Percentiles rank a stretch among this genome's conserved stretches.
Evolutionary conservation across 2,797 vertebrate species (phyloP).

Genomic region (Synaphobranchus kaupii): DNA sequence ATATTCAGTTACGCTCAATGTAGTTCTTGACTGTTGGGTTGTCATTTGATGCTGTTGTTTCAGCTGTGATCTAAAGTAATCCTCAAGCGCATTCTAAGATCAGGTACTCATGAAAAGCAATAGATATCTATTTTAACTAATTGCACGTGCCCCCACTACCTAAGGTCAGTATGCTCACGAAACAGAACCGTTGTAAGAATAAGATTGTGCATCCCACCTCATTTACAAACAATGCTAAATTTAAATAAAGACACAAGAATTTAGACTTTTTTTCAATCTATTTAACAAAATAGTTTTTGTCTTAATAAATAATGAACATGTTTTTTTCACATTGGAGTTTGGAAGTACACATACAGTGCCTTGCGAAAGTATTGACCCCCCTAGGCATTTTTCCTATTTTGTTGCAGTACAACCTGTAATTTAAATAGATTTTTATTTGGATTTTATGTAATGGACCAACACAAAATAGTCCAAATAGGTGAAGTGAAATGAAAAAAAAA

Average conservation of each 20-base stretch:
- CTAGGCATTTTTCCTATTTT: no score
- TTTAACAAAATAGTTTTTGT: constrained; percentile 14
- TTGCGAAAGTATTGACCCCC: no score
- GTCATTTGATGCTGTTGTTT: background rate
- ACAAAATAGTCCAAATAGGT: no score
- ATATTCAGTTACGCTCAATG: background rate
- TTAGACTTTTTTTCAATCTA: background rate
- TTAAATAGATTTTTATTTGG: no score
- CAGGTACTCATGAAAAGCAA: background rate
- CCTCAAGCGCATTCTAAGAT: background rate
- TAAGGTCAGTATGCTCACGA: background rate
- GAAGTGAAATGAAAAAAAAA: no score
- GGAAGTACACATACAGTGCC: background rate
- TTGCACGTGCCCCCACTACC: no score
- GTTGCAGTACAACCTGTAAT: no score
- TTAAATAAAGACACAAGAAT: background rate
- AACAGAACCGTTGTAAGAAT: background rate
- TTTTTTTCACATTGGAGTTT: background rate
- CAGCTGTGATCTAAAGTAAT: background rate
- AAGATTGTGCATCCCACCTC: background rate
- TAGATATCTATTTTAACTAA: background rate
- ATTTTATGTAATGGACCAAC: no score
- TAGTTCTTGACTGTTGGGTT: background rate
- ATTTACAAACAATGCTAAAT: background rate
- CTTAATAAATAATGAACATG: background rate